A percentile compares a stretch with the other conserved stretches of the same genome.
phyloP scores from a whole-genome alignment of 2,797 vertebrate species.

The Platyrinchus mystaceus region DNA sequence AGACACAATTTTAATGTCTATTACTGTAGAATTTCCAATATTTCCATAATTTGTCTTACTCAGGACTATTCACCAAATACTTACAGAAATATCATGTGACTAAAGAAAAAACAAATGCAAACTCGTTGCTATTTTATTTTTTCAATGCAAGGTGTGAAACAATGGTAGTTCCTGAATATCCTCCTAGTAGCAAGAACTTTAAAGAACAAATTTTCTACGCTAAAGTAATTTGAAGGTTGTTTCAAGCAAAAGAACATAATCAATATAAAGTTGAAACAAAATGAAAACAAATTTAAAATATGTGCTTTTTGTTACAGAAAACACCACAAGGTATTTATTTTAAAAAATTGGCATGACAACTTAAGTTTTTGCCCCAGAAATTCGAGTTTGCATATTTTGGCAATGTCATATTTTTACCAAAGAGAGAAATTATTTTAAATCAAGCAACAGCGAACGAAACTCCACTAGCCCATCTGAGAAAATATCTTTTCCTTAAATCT shows the following conservation, averaged over 20 bases:
- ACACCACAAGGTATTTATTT: not conserved
- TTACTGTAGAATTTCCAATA: not conserved
- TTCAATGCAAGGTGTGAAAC: not conserved
- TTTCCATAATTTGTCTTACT: not conserved
- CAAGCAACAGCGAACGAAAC: not conserved
- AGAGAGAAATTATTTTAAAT: not conserved
- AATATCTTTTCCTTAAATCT: not conserved
- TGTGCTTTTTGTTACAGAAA: not conserved
- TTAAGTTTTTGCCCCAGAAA: not conserved
- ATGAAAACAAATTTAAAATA: not conserved
- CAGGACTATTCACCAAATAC: not conserved
- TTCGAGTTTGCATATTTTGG: not conserved
- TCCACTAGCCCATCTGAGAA: not conserved
- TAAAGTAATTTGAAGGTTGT: not conserved
- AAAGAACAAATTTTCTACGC: not conserved
- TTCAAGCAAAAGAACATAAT: not conserved
- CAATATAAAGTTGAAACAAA: not conserved
- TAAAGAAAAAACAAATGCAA: not conserved
- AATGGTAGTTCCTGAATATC: not conserved
- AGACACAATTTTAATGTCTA: not conserved
- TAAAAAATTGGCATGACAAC: not conserved
- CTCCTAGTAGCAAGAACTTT: not conserved
- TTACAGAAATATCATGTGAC: not conserved
- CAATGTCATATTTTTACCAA: not conserved
- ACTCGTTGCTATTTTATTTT: not conserved